Evolutionary conservation across 2,888 invertebrate genomes (phyloP), one percentile per base, ranked within the genome.

Genomic region (Thymelicus lineola): DNA sequence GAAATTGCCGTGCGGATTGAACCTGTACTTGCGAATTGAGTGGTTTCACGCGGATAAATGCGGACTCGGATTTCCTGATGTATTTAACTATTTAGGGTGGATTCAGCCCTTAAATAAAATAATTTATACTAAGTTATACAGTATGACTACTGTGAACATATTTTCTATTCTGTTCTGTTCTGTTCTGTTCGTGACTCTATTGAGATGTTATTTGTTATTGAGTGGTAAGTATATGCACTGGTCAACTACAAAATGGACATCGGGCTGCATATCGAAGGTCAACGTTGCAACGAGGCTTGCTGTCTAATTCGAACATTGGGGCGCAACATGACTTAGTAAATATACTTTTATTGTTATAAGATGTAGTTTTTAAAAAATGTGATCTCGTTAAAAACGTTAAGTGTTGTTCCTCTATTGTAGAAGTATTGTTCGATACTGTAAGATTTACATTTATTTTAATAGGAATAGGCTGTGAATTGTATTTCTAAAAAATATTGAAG

Each of bases 1-100:
- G 78, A 82, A 81, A 85, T 89, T 90, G 88, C 86, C 86, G 80
- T 81, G 82, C 90, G 90, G 89, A 89, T 88, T 86, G 89, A 91
- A 89, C 87, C 87, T 86, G 86, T 80, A 82, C 76, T 80, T 82
- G 75, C 55, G 36, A 36, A 62, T 57, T 42, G 46, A 68, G 62
- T 62, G 62, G 77, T 78, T 74, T 77, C 76, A 79, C 82, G 80
- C 74, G 74, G 65, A 71, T 65, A 64, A 46, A 71, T 64, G 57
- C 72, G 71, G 67, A 73, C 73, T 36, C 57, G 65, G 65, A 71
- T 72, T 69, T 73, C 65, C n/a, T 17, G n/a, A 10, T 35, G 42
- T 28, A 14, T 53, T 15, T 42, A 14, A 12, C 15, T 14, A 45
- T 53, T 61, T 46, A 28, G 28, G 28, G 28, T 28, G 28, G 28